Percentiles rank a stretch among this genome's conserved stretches.
Conservation (phyloP, 2,797 vertebrate species). For the Notolabrus celidotus region DNA sequence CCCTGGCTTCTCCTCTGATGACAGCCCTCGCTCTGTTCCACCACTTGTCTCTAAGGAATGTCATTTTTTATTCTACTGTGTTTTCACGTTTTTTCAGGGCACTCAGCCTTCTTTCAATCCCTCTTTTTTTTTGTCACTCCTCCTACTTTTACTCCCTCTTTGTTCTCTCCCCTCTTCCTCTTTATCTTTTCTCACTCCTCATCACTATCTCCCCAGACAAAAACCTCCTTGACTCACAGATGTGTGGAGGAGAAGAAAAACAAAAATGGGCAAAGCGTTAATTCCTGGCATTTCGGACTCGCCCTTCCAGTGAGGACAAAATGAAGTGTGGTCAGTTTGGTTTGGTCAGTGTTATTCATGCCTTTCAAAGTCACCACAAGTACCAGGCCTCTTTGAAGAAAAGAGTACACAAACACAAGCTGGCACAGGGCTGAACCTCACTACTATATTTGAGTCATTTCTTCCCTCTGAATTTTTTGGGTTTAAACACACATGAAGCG, state of each 20-base stretch:
- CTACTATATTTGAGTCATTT: constrained; percentile 76
- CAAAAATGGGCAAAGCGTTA: constrained; percentile 54
- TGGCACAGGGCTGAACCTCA: constrained; percentile 62
- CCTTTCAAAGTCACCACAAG: constrained; percentile 77
- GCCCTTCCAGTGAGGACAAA: constrained; percentile 69
- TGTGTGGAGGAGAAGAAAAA: constrained; percentile 51
- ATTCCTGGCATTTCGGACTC: constrained; percentile 76
- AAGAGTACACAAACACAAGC: constrained; percentile 70
- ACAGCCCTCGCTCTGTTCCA: constrained; percentile 58
- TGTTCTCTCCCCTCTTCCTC: constrained; percentile 38
- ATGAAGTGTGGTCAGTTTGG: constrained; percentile 66
- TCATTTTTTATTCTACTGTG: constrained; percentile 39
- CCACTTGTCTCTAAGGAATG: constrained; percentile 58
- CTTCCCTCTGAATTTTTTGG: constrained; percentile 55
- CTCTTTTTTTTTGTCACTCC: background rate
- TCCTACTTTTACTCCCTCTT: background rate
- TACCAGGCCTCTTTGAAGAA: constrained; percentile 72
- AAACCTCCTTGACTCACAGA: constrained; percentile 41
- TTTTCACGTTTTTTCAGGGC: constrained; percentile 47
- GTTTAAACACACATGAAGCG: constrained; percentile 18
- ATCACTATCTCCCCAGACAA: constrained; percentile 52
- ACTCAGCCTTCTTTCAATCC: background rate
- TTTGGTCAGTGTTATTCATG: constrained; percentile 78
- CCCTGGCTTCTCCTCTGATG: constrained; percentile 42
- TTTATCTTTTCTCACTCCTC: constrained; percentile 16